A percentile compares a stretch with the other conserved stretches of the same genome.
Evolutionary conservation across 2,797 vertebrate genomes (phyloP).

Genomic region (Jordanella pulchra): DNA sequence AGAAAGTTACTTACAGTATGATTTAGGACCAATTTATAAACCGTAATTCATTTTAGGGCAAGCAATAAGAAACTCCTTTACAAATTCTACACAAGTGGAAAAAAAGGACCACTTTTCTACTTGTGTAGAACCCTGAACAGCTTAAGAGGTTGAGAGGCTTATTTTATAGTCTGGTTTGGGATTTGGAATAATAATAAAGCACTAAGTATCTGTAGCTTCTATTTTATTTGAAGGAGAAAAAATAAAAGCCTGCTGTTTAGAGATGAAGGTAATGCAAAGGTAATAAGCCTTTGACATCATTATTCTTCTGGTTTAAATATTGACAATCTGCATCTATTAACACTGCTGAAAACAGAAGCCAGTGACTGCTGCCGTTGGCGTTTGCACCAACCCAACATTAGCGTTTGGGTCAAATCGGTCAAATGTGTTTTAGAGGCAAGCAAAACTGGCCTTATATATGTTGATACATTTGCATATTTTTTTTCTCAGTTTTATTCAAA

Average conservation of each 20-base stretch:
- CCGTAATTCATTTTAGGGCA: not conserved
- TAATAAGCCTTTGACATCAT: not conserved
- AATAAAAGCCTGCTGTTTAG: not conserved
- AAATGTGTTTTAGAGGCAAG: not conserved
- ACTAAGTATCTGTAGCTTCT: not conserved
- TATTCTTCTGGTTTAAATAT: conserved; percentile 2
- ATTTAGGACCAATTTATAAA: not conserved
- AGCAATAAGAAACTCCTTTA: not conserved
- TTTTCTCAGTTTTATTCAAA: conserved; percentile 4
- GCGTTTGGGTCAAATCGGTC: not conserved
- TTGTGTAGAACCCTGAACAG: not conserved
- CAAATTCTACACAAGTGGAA: not conserved
- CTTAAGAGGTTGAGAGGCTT: not conserved
- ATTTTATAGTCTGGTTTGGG: not conserved
- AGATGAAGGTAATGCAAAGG: not conserved
- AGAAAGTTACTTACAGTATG: not conserved
- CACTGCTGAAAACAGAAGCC: not conserved
- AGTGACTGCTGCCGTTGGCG: not conserved
- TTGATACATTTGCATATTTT: not conserved
- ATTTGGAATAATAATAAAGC: too few relatives aligned
- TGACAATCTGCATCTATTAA: not conserved
- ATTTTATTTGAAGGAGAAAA: not conserved
- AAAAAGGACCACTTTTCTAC: not conserved
- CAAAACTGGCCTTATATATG: not conserved
- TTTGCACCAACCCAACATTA: not conserved